Evolutionary conservation across 37 sponge, comb jelly and placozoan species (phyloP), one percentile per base, ranked within the genome.

Genomic region (Trichoplax adhaerens): DNA sequence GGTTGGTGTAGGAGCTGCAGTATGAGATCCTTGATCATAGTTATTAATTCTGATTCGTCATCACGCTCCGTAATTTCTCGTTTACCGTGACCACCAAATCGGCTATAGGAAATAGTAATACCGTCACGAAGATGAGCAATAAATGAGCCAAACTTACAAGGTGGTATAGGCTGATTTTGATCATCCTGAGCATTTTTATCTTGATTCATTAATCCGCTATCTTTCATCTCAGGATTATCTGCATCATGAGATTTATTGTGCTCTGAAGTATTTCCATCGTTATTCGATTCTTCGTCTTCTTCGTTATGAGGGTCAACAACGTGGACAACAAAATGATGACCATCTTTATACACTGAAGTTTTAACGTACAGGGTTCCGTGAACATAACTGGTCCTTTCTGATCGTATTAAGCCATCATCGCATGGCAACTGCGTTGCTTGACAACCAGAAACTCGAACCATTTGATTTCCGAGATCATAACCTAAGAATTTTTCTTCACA

Each of bases 71-170:
- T 46, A 63, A 74, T 57, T 10, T 56, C 72, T 7, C 53, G 66
- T 66, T 86, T 78, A 3, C 77, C 87, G 2, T 67, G 58, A 55
- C 83, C 81, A 46, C 87, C 87, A 86, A 69, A 86, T 57, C 74
- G 77, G 57, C 84, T 86, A 58, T 69, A 29, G 55, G 76, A 71
- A 0, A 86, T 1, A 5, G 47, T 53, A 2, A 86, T 51, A 48
- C 71, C 52, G 8, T 82, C 69, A 10, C 68, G 73, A 53, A 82
- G 65, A 0, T 62, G 58, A 49, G 83, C 87, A 12, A 65, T 49
- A 4, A 86, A 50, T 3, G 65, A 47, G 48, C 66, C 68, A 6
- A 50, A 76, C 10, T 65, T 47, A 1, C 82, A 50, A 46, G 60
- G 46, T 3, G 50, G 53, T 29, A 80, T 79, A 57, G 76, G 86